Evolutionary conservation across 2,113 vertebrate genomes (phyloP).

Genomic region (Oncorhynchus keta): DNA sequence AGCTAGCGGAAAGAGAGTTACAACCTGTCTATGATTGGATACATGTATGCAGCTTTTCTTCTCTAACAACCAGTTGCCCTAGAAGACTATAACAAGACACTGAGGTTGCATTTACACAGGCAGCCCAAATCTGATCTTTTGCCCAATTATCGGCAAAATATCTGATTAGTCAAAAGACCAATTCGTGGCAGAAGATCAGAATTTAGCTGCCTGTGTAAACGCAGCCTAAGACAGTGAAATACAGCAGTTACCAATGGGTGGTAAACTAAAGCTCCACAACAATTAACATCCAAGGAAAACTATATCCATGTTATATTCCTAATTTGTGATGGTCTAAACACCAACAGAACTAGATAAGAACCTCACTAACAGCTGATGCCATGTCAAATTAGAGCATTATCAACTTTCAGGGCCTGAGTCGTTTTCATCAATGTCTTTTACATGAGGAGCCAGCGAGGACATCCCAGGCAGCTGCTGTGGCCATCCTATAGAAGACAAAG

Average conservation of each 20-base stretch:
- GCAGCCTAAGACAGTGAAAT: neutral
- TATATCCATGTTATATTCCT: conserved; percentile 37
- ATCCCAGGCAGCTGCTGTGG: conserved; percentile 66
- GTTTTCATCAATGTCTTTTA: conserved; percentile 19
- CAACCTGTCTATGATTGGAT: too few species aligned
- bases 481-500: conserved; percentile 43
- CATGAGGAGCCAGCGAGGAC: conserved; percentile 56
- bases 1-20: too few species aligned
- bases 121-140: too few species aligned
- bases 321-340: neutral
- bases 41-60: neutral
- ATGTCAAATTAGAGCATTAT: conserved; percentile 50
- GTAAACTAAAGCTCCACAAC: neutral
- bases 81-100: too few species aligned
- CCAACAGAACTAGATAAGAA: conserved; percentile 42
- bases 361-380: conserved; percentile 51
- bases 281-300: conserved; percentile 5
- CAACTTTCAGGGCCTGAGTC: conserved; percentile 52
- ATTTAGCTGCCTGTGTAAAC: too few species aligned
- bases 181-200: too few species aligned
- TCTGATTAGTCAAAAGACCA: too few species aligned
- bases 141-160: too few species aligned
- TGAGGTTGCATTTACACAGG: too few species aligned
- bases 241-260: conserved; percentile 23
- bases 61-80: conserved; percentile 12